Base-by-base conservation (phyloP, 2,113 vertebrate genomes). In the Regulus satrapa region DNA sequence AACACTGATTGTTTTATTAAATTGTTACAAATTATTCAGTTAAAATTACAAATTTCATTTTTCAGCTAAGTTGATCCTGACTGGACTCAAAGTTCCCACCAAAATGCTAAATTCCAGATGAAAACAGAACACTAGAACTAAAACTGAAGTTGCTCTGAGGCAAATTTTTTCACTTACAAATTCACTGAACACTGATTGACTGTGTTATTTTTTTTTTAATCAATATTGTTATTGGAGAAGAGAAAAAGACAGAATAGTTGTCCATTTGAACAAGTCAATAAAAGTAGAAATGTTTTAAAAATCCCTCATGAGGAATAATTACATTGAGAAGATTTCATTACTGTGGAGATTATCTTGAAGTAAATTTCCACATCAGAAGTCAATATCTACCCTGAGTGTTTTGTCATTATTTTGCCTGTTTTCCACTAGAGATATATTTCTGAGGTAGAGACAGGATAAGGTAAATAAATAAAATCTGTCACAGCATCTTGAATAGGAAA, bases 211-310 rank as follows among this genome's bases (percentile, higher is more conserved):
- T 73, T 69, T 63, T n/a, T n/a, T n/a, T n/a, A 93, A 94, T 95
- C 94, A 73, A 90, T 97, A 46, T 41, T 88, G 32, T 62, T 95
- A 88, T 81, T 92, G 66, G 41, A 93, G 49, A 89, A 95, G 29
- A 89, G 41, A 87, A 48, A 91, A 95, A 85, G 80, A 94, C 56
- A 81, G 94, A 94, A 95, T 31, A 85, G 49, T 66, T 93, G 46
- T 88, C 77, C 67, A 54, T 94, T 94, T 92, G 38, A 93, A 88
- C 20, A 92, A 92, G 59, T 94, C 84, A 92, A 94, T 97, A 88
- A 85, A 92, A 83, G 72, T 34, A 89, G 63, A 96, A 89, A 94
- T 73, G 43, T 34, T 95, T 58, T 17, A 92, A 93, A 96, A 88
- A 66, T 72, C 92, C 40, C 51, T 92, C 48, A 93, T 28, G 76